A percentile compares a stretch with the other conserved stretches of the same genome.
Evolutionary conservation across 2,797 vertebrate genomes (phyloP).

Genomic region (Hyperoplus lanceolatus): DNA sequence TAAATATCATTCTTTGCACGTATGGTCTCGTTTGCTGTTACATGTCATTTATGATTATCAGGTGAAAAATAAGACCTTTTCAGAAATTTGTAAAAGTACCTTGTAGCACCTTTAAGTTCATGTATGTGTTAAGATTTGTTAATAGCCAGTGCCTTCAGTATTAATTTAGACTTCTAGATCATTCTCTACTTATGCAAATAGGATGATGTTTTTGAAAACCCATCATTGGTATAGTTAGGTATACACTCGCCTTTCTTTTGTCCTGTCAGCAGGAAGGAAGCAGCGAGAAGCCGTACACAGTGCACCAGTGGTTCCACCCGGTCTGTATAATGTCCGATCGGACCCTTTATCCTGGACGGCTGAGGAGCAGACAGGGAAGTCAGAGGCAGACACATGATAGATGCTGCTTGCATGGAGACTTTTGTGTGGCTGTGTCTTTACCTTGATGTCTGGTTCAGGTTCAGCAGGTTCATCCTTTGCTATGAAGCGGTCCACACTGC

Average conservation of each 20-base stretch:
- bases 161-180: background rate
- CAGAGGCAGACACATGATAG: background rate
- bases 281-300: constrained; percentile 93
- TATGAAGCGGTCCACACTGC: constrained; percentile 90
- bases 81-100: too few relatives aligned
- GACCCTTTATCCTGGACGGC: constrained; percentile 93
- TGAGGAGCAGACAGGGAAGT: constrained; percentile 56
- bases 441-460: constrained; percentile 92
- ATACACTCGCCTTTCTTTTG: constrained; percentile 88
- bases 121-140: background rate
- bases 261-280: constrained; percentile 95
- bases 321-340: constrained; percentile 93
- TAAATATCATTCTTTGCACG: too few relatives aligned
- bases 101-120: background rate
- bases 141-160: background rate
- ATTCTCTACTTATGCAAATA: background rate
- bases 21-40: too few relatives aligned
- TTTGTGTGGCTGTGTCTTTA: constrained; percentile 45
- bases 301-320: constrained; percentile 92
- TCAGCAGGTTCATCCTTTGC: constrained; percentile 91
- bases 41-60: too few relatives aligned
- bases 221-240: background rate
- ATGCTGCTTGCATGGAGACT: background rate
- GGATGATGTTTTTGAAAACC: background rate
- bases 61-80: too few relatives aligned